Evolutionary conservation across 2,888 invertebrate genomes (phyloP).

Genomic region (Danaus chrysippus): DNA sequence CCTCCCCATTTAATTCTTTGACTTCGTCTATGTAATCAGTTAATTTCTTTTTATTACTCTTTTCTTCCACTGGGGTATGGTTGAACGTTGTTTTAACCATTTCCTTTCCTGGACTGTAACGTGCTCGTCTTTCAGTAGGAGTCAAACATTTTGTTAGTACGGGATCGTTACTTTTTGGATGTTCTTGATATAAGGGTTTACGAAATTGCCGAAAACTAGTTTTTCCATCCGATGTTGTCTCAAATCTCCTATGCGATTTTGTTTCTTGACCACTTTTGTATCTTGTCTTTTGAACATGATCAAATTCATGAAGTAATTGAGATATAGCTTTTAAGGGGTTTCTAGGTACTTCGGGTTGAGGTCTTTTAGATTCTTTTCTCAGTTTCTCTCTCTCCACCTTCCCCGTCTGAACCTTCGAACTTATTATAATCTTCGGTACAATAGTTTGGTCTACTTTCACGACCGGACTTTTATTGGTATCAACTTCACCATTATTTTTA

Average conservation of each 20-base stretch:
- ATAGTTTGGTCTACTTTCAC: conserved; percentile 34
- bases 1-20: conserved; percentile 68
- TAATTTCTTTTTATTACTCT: conserved; percentile 46
- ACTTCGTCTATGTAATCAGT: conserved; percentile 62
- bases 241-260: conserved; percentile 44
- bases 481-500: conserved; percentile 19
- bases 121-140: conserved; percentile 35
- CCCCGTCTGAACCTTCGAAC: conserved; percentile 43
- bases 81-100: conserved; percentile 27
- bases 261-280: conserved; percentile 41
- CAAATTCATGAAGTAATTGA: conserved; percentile 61
- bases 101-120: conserved; percentile 33
- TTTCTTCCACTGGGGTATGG: conserved; percentile 37
- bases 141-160: conserved; percentile 31
- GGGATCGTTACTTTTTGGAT: conserved; percentile 37
- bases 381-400: conserved; percentile 43
- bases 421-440: conserved; percentile 60
- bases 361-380: conserved; percentile 43
- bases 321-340: conserved; percentile 68
- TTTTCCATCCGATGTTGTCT: conserved; percentile 39
- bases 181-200: conserved; percentile 46
- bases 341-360: conserved; percentile 41
- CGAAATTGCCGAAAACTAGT: conserved; percentile 36
- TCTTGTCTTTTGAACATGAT: conserved; percentile 57
- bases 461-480: conserved; percentile 26